These are phyloP conservation scores for Lanius collurio DNA, from an alignment of 2,113 vertebrate species.

Conservation along the genomic window DNA sequence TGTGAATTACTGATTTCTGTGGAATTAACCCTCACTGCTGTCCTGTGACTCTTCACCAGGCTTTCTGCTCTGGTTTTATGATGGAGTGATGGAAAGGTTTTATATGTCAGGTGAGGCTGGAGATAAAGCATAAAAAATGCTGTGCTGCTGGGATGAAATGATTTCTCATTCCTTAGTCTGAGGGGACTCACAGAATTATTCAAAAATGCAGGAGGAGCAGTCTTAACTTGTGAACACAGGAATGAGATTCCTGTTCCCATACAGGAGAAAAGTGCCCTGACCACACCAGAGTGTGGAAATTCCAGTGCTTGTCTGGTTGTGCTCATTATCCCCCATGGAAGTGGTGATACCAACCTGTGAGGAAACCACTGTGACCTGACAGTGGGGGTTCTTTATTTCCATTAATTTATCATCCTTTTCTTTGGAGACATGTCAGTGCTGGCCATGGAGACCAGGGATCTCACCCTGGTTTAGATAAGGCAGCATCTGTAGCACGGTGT, in stretches of 20 bases:
- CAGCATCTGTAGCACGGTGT: neutral
- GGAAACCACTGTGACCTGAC: neutral
- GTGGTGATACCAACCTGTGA: neutral
- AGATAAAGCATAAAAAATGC: neutral
- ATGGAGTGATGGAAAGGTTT: neutral
- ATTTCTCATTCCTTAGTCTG: neutral
- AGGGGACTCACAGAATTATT: neutral
- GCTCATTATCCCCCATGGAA: neutral
- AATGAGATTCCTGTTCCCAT: neutral
- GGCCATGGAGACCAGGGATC: neutral
- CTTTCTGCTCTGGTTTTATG: neutral
- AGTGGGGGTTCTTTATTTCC: neutral
- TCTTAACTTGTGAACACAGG: neutral
- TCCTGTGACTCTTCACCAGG: fast-evolving
- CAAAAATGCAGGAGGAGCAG: neutral
- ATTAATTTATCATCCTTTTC: neutral
- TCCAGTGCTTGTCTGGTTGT: neutral
- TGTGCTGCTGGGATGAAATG: neutral
- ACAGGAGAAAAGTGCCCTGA: neutral
- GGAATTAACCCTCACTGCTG: neutral
- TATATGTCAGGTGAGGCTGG: fast-evolving
- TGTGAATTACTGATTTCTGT: neutral
- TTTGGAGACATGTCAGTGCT: neutral
- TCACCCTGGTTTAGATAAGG: neutral
- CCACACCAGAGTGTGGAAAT: neutral